Percentiles rank a stretch among this genome's conserved stretches.
Conservation (phyloP, 1,140 invertebrate species). For the Drosophila pandora region DNA sequence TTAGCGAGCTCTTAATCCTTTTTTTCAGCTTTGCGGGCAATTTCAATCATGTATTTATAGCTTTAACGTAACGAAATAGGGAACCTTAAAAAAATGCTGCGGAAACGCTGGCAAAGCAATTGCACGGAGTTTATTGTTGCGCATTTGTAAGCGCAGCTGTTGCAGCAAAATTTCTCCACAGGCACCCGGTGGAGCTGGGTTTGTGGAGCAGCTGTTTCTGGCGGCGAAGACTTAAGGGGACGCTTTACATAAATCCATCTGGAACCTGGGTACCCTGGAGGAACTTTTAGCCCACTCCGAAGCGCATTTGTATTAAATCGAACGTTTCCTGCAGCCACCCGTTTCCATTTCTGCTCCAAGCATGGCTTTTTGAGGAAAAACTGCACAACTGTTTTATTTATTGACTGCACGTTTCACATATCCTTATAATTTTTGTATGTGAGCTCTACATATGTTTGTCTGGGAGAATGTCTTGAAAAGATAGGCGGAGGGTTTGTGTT, state of each 20-base stretch:
- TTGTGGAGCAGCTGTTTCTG: slow-evolving; percentile 64
- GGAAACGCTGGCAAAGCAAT: slow-evolving; percentile 59
- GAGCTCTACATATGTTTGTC: slow-evolving; percentile 60
- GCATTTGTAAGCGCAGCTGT: slow-evolving; percentile 67
- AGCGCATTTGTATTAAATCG: slow-evolving; percentile 78
- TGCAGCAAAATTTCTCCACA: slow-evolving; percentile 41
- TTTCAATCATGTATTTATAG: slow-evolving; percentile 21
- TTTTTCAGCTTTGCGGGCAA: not conserved
- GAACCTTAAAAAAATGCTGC: slow-evolving; percentile 30
- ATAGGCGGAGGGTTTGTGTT: slow-evolving; percentile 42
- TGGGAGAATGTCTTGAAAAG: slow-evolving; percentile 18
- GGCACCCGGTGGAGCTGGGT: slow-evolving; percentile 22
- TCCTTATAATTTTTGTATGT: slow-evolving; percentile 78
- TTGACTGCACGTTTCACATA: slow-evolving; percentile 78
- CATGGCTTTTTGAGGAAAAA: slow-evolving; percentile 22
- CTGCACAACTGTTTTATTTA: slow-evolving; percentile 78
- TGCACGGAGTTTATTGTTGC: slow-evolving; percentile 62
- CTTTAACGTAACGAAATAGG: slow-evolving; percentile 37
- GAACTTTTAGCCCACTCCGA: slow-evolving; percentile 27
- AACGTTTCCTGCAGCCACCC: slow-evolving; percentile 56
- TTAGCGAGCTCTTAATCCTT: not conserved
- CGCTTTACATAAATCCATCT: slow-evolving; percentile 66
- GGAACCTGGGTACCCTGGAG: slow-evolving; percentile 10
- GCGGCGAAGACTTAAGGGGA: slow-evolving; percentile 70
- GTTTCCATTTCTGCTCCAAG: slow-evolving; percentile 15